phyloP scores from a whole-genome alignment of 2,113 vertebrate genomes.

The Naja naja region DNA sequence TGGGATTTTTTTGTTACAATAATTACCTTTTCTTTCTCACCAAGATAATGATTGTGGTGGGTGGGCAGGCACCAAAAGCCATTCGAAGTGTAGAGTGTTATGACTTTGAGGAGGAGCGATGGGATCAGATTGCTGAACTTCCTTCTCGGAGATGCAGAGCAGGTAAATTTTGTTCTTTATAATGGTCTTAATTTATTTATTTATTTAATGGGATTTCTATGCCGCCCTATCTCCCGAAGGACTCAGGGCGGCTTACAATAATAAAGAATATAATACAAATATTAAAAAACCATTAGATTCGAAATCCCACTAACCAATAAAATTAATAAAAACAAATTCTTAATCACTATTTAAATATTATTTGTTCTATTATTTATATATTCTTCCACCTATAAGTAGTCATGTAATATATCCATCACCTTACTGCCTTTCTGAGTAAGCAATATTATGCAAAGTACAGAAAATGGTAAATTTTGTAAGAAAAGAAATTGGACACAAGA shows the following conservation, averaged over 20 bases:
- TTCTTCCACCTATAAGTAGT: not conserved
- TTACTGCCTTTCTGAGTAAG: not conserved
- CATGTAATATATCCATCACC: too few species aligned
- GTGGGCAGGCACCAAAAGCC: slow-evolving; percentile 93
- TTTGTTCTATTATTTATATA: not conserved
- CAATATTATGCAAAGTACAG: not conserved
- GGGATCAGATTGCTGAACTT: slow-evolving; percentile 94
- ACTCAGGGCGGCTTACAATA: too few species aligned
- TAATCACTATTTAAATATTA: not conserved
- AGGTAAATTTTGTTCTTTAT: slow-evolving; percentile 66
- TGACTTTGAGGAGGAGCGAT: slow-evolving; percentile 93
- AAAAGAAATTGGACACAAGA: not conserved
- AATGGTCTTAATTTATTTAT: too few species aligned
- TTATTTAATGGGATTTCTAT: too few species aligned
- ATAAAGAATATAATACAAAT: too few species aligned
- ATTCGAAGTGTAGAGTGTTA: slow-evolving; percentile 97
- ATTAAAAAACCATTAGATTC: too few species aligned
- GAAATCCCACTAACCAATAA: too few species aligned
- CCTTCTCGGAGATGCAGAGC: slow-evolving; percentile 92
- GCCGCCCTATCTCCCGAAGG: too few species aligned
- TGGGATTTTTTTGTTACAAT: not conserved
- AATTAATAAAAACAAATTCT: too few species aligned
- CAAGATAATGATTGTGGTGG: slow-evolving; percentile 97
- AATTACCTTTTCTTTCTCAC: slow-evolving; percentile 36
- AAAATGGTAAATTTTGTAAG: not conserved